Percentiles rank a stretch among this genome's conserved stretches.
Conservation (phyloP, 1,140 invertebrate genomes). For the Caerostris darwini region DNA sequence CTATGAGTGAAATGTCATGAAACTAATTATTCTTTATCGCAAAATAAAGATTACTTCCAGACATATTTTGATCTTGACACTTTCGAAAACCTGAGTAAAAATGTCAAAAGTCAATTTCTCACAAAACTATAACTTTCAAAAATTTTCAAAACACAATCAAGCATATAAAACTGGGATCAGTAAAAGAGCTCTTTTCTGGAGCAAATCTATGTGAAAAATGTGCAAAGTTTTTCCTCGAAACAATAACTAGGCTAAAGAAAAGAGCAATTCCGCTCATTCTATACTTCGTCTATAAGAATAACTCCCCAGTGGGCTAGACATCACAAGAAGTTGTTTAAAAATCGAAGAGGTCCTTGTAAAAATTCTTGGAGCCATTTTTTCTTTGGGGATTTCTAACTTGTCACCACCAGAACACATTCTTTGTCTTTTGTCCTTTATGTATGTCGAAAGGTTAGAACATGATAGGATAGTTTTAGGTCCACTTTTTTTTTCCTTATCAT, state of each 20-base stretch:
- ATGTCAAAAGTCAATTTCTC: no score
- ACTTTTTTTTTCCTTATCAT: neutral
- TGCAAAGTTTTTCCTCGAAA: conserved; percentile 28
- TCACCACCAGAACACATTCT: conserved; percentile 24
- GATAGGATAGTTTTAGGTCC: neutral
- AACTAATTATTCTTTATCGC: no score
- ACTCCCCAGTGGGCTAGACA: conserved; percentile 42
- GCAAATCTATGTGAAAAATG: conserved; percentile 2
- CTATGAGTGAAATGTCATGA: no score
- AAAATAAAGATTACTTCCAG: no score
- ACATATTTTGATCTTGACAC: no score
- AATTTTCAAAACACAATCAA: no score
- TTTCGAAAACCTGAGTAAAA: no score
- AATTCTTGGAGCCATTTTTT: conserved; percentile 36
- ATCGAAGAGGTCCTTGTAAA: conserved; percentile 47
- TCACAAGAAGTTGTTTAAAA: conserved; percentile 61
- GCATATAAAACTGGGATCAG: no score
- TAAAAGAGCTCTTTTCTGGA: no score
- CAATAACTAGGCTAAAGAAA: conserved; percentile 5
- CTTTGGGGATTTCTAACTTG: neutral
- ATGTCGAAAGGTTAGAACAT: neutral
- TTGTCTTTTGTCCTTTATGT: conserved; percentile 22
- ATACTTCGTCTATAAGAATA: conserved; percentile 17
- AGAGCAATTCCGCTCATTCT: conserved; percentile 21
- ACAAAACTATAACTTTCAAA: no score